phyloP scores from a whole-genome alignment of 2,797 vertebrate species.

The Sciurus carolinensis region DNA sequence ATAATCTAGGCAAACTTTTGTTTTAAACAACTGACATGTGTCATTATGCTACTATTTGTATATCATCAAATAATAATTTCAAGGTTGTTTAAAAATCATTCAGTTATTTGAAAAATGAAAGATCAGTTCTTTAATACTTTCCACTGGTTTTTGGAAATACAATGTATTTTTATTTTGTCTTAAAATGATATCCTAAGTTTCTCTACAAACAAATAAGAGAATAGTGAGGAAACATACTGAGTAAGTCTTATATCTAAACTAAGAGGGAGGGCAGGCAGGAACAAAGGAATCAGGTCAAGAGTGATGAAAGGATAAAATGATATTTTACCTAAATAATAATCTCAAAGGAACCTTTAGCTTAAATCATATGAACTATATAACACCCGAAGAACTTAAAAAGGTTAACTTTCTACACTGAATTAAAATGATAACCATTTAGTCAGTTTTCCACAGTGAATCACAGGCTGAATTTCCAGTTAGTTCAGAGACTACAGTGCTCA shows the following conservation, averaged over 20 bases:
- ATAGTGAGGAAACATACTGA: conserved; percentile 15
- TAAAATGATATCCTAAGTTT: conserved; percentile 33
- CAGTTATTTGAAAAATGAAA: conserved; percentile 29
- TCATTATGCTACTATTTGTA: neutral
- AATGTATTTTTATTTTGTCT: conserved; percentile 39
- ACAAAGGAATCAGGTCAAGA: conserved; percentile 36
- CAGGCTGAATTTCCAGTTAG: neutral
- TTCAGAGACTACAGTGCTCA: neutral
- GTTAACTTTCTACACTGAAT: neutral
- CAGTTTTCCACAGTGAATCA: conserved; percentile 44
- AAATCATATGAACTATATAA: neutral
- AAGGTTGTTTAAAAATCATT: conserved; percentile 5
- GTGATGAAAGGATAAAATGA: neutral
- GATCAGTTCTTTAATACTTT: neutral
- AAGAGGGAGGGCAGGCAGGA: conserved; percentile 23
- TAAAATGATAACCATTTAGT: conserved; percentile 17
- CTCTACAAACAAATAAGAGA: conserved; percentile 42
- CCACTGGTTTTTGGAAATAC: neutral
- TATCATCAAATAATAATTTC: conserved; percentile 30
- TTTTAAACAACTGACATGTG: neutral
- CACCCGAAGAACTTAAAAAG: neutral
- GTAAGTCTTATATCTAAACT: neutral
- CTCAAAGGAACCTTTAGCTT: conserved; percentile 14
- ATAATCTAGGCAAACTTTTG: neutral
- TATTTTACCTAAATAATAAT: conserved; percentile 1